Percentiles rank a stretch among this genome's conserved stretches.
These are phyloP conservation scores for Bombyx huttoni DNA, from an alignment of 2,888 invertebrate genomes.

Conservation along the genomic window DNA sequence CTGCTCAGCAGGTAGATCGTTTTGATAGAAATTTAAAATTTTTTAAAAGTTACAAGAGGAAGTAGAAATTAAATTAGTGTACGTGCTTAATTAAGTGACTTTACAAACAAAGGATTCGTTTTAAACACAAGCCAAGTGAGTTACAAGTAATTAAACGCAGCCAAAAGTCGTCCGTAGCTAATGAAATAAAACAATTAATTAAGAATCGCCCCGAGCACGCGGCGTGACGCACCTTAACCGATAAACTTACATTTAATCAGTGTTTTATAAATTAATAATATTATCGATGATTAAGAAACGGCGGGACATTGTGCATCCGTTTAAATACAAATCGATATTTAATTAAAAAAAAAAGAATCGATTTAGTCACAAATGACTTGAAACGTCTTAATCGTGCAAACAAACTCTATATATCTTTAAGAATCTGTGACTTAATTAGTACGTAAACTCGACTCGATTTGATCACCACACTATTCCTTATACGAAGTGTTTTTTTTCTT, in stretches of 20 bases:
- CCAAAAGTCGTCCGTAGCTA: conserved; percentile 22
- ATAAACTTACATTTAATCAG: not conserved
- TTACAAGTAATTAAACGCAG: conserved; percentile 26
- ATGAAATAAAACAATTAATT: not conserved
- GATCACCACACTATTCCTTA: conserved; percentile 53
- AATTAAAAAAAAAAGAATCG: conserved; percentile 11
- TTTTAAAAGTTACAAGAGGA: not conserved
- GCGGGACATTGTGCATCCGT: conserved; percentile 11
- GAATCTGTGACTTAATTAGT: conserved; percentile 56
- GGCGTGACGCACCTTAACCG: not conserved
- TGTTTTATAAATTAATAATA: conserved; percentile 26
- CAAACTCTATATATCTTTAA: conserved; percentile 19
- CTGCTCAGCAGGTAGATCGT: too few species aligned
- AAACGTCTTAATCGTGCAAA: conserved; percentile 34
- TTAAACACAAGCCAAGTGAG: conserved; percentile 13
- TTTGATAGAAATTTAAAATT: too few species aligned
- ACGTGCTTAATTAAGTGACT: not conserved
- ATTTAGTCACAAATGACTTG: not conserved
- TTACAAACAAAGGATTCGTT: not conserved
- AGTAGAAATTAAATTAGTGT: not conserved
- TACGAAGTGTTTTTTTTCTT: conserved; percentile 31
- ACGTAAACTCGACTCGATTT: conserved; percentile 53
- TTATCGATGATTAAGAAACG: conserved; percentile 3
- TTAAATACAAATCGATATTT: conserved; percentile 43
- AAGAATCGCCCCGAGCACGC: not conserved